A percentile compares a stretch with the other conserved stretches of the same genome.
Conservation (phyloP, 2,113 vertebrate genomes). For the Entomyzon cyanotis region DNA sequence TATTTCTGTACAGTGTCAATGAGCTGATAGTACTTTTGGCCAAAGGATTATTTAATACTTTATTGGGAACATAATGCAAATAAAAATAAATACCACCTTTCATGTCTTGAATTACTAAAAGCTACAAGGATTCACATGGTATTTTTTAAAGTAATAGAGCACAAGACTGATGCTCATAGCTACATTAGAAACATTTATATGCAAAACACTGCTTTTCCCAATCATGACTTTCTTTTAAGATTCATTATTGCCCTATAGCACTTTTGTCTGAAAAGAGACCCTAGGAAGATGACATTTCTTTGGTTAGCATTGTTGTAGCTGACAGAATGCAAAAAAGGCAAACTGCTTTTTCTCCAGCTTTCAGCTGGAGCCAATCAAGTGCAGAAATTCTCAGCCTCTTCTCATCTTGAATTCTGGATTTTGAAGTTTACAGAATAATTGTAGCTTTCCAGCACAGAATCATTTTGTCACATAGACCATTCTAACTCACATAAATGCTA, state of each 20-base stretch:
- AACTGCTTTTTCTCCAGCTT: neutral
- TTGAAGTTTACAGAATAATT: conserved; percentile 53
- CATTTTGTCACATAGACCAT: neutral
- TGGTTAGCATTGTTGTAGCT: conserved; percentile 44
- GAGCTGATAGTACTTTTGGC: neutral
- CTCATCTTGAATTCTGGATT: conserved; percentile 27
- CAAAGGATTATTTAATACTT: neutral
- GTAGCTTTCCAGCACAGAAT: conserved; percentile 23
- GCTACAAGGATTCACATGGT: neutral
- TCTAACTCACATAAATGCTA: neutral
- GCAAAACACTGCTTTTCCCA: conserved; percentile 33
- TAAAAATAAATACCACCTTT: conserved; percentile 19
- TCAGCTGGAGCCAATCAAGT: conserved; percentile 16
- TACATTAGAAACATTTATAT: conserved; percentile 46
- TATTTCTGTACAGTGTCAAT: neutral
- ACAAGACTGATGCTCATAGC: neutral
- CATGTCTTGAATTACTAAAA: conserved; percentile 1
- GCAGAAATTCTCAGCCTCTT: conserved; percentile 3
- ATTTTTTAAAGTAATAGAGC: conserved; percentile 19
- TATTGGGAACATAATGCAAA: neutral
- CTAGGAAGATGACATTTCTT: conserved; percentile 28
- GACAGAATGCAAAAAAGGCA: conserved; percentile 31
- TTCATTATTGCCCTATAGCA: conserved; percentile 24
- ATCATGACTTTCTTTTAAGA: conserved; percentile 37
- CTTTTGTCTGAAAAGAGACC: conserved; percentile 30